Conservation (phyloP, 2,113 vertebrate species). For the Zingel zingel region DNA sequence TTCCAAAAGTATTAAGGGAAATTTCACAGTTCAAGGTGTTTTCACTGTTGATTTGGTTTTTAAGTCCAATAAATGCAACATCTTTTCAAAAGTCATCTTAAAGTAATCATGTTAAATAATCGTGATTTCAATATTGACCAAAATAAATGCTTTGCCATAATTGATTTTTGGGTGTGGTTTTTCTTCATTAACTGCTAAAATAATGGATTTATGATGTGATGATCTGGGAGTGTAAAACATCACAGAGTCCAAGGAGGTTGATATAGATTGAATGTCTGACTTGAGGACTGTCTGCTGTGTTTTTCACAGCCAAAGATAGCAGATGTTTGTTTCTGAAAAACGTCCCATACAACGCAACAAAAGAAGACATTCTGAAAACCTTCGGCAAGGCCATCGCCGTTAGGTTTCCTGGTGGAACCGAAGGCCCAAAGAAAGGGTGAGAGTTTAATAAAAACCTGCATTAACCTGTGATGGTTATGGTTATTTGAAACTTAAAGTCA, state of each 20-base stretch:
- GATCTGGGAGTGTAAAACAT: background rate
- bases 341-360: constrained; percentile 87
- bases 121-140: no score
- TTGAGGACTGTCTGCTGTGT: background rate
- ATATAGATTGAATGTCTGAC: background rate
- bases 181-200: background rate
- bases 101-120: no score
- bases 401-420: constrained; percentile 87
- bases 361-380: constrained; percentile 86
- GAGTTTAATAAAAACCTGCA: constrained; percentile 36
- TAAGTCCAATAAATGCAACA: no score
- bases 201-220: background rate
- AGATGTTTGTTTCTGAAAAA: constrained; percentile 93
- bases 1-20: no score
- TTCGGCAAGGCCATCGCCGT: constrained; percentile 87
- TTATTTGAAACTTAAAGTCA: background rate
- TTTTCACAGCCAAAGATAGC: constrained; percentile 83
- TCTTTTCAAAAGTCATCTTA: no score
- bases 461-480: background rate
- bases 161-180: background rate
- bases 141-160: no score
- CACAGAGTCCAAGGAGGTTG: background rate
- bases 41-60: no score
- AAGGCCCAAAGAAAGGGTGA: constrained; percentile 88
- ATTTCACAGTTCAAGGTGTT: no score